phyloP scores from a whole-genome alignment of 2,797 vertebrate genomes.

The Paedocypris micromegethes region DNA sequence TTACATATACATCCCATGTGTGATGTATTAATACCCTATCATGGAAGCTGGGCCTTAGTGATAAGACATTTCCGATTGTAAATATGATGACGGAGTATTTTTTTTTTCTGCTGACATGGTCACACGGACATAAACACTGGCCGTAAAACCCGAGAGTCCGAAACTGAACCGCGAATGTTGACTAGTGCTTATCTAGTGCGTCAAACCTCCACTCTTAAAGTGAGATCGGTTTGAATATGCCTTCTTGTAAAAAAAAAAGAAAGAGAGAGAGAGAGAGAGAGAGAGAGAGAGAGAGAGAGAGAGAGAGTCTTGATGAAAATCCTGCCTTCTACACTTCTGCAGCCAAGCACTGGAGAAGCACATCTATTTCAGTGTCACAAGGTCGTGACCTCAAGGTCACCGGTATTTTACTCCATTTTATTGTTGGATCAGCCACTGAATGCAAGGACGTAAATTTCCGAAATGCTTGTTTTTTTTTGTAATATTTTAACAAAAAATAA shows the following conservation, averaged over 20 bases:
- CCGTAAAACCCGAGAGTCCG: neutral
- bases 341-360: constrained; percentile 30
- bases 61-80: constrained; percentile 19
- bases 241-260: constrained; percentile 38
- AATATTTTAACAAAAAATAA: constrained; percentile 19
- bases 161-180: constrained; percentile 24
- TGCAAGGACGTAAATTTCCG: constrained; percentile 10
- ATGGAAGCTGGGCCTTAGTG: constrained; percentile 14
- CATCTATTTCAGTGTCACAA: constrained; percentile 14
- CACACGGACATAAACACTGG: constrained; percentile 32
- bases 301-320: constrained; percentile 4
- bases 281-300: no score
- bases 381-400: neutral
- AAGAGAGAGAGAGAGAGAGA: no score
- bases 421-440: constrained; percentile 8
- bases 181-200: constrained; percentile 5
- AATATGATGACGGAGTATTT: constrained; percentile 16
- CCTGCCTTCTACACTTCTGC: constrained; percentile 28
- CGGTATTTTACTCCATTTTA: no score
- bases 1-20: no score
- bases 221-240: constrained; percentile 41
- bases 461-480: neutral
- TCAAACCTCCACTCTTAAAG: constrained; percentile 21
- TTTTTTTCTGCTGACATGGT: neutral
- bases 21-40: no score